Percentiles rank a stretch among this genome's conserved stretches.
These are phyloP conservation scores for Aphis craccivora DNA, from an alignment of 1,140 invertebrate species.

Conservation along the genomic window DNA sequence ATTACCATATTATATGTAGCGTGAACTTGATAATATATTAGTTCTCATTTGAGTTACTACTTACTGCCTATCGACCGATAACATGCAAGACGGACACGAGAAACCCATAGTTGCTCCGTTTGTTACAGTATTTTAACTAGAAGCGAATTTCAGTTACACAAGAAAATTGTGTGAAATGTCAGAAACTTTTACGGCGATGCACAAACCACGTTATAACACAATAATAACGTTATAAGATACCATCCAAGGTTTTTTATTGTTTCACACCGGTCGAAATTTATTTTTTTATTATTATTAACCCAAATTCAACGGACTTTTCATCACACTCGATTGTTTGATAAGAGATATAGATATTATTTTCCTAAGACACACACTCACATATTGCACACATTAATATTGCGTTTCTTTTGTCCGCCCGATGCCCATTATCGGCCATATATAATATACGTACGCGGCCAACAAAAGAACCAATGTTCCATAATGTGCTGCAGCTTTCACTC, in stretches of 20 bases:
- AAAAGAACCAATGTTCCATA: constrained; percentile 35
- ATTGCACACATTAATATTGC: not conserved
- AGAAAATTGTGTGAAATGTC: not conserved
- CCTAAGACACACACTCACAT: not conserved
- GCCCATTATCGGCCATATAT: constrained; percentile 8
- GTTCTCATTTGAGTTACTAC: not conserved
- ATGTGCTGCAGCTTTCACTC: constrained; percentile 37
- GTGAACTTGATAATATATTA: not conserved
- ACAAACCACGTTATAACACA: not conserved
- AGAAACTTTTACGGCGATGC: not conserved
- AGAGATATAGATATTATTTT: constrained; percentile 28
- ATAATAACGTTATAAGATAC: constrained; percentile 2
- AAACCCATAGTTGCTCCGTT: not conserved
- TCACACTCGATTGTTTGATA: constrained; percentile 44
- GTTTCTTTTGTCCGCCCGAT: not conserved
- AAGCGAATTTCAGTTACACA: constrained; percentile 2
- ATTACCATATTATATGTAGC: not conserved
- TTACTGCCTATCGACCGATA: not conserved
- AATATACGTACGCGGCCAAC: not conserved
- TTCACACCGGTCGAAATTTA: constrained; percentile 12
- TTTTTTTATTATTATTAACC: constrained; percentile 24
- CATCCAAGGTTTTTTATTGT: constrained; percentile 40
- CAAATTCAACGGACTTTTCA: constrained; percentile 42
- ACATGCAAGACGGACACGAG: not conserved
- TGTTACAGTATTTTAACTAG: too few relatives aligned